These are phyloP conservation scores for Kradibia gibbosae DNA, from an alignment of 1,140 invertebrate species.

Conservation along the genomic window DNA sequence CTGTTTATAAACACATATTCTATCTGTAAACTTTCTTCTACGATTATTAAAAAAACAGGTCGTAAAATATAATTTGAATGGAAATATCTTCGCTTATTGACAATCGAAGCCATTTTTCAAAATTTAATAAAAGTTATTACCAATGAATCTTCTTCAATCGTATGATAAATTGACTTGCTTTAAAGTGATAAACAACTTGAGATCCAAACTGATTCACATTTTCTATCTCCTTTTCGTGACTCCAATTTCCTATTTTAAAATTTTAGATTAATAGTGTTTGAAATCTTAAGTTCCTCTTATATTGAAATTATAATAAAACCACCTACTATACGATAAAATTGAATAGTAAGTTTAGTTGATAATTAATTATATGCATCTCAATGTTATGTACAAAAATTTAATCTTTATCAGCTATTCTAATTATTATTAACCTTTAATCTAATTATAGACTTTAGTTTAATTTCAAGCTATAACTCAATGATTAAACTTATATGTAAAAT, in stretches of 20 bases:
- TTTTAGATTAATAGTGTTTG: not conserved
- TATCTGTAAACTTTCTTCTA: not conserved
- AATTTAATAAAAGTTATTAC: slow-evolving; percentile 27
- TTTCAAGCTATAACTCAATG: too few species aligned
- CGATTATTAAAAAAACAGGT: not conserved
- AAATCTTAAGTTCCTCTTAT: not conserved
- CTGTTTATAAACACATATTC: not conserved
- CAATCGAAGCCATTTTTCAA: slow-evolving; percentile 11
- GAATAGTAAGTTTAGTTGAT: too few species aligned
- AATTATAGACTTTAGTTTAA: too few species aligned
- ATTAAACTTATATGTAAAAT: too few species aligned
- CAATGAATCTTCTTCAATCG: slow-evolving; percentile 6
- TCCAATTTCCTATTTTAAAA: not conserved
- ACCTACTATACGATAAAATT: not conserved
- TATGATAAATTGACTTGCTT: slow-evolving; percentile 24
- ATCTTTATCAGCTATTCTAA: too few species aligned
- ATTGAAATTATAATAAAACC: not conserved
- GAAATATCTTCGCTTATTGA: not conserved
- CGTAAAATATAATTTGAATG: not conserved
- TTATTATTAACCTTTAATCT: too few species aligned
- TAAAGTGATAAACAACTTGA: not conserved
- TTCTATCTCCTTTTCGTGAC: not conserved
- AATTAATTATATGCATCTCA: too few species aligned
- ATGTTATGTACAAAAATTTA: not conserved
- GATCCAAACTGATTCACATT: not conserved